Evolutionary conservation across 2,797 vertebrate species (phyloP).

Genomic region (Cyprinodon diabolis): DNA sequence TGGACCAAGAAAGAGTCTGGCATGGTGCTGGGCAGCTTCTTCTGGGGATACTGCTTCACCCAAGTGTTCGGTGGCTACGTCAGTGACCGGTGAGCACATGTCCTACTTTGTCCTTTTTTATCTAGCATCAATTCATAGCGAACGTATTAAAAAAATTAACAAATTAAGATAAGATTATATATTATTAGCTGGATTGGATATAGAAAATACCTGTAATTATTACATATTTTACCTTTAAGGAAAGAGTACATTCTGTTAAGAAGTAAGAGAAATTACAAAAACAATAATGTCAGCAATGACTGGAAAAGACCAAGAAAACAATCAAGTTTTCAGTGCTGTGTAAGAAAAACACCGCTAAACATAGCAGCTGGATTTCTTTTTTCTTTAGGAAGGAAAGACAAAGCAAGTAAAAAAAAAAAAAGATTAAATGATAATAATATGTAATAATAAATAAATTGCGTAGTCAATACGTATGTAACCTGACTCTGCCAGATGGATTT

Average conservation of each 20-base stretch:
- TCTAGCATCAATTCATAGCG: neutral
- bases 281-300: neutral
- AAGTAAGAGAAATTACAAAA: neutral
- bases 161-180: neutral
- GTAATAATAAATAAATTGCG: no score
- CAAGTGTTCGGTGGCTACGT: slow-evolving; percentile 94
- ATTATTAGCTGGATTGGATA: no score
- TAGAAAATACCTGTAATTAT: no score
- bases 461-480: no score
- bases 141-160: neutral
- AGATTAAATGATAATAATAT: no score
- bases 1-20: slow-evolving; percentile 96
- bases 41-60: slow-evolving; percentile 98
- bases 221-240: neutral
- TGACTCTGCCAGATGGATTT: neutral
- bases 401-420: no score
- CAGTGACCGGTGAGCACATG: slow-evolving; percentile 83
- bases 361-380: neutral
- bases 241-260: neutral
- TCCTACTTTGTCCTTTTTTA: neutral
- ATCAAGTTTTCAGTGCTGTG: neutral
- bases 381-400: no score
- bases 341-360: neutral
- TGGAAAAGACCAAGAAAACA: no score
- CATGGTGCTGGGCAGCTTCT: slow-evolving; percentile 95